A percentile compares a stretch with the other conserved stretches of the same genome.
These are phyloP conservation scores for Sphaeramia orbicularis DNA, from an alignment of 2,797 vertebrate species.

Conservation along the genomic window DNA sequence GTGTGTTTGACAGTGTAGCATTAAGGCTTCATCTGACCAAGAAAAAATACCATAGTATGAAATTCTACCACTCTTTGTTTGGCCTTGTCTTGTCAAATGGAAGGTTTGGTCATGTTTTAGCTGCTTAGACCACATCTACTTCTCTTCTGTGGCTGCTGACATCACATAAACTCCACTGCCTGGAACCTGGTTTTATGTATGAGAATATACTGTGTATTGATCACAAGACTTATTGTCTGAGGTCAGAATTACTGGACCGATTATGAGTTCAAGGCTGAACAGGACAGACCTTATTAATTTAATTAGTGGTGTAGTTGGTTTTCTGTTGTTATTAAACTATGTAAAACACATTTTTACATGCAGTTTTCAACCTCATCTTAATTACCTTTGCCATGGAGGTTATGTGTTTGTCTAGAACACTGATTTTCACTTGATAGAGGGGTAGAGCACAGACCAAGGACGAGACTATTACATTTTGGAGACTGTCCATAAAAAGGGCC, in stretches of 20 bases:
- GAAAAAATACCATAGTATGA: constrained; percentile 51
- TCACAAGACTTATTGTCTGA: constrained; percentile 53
- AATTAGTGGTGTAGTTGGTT: constrained; percentile 10
- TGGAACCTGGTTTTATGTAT: constrained; percentile 48
- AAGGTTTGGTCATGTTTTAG: constrained; percentile 54
- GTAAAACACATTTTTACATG: constrained; percentile 1
- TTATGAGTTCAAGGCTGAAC: constrained; percentile 59
- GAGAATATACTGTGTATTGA: constrained; percentile 43
- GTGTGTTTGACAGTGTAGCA: constrained; percentile 59
- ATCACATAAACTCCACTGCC: constrained; percentile 44
- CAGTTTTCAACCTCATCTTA: neutral
- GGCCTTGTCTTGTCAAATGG: constrained; percentile 76
- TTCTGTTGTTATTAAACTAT: neutral
- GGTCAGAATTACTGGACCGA: constrained; percentile 38
- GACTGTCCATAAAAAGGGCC: too few species aligned
- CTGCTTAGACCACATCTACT: constrained; percentile 61
- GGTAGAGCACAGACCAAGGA: too few species aligned
- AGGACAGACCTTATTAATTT: constrained; percentile 35
- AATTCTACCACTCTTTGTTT: constrained; percentile 66
- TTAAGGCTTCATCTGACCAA: constrained; percentile 64
- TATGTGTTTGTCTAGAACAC: too few species aligned
- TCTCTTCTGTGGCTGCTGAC: constrained; percentile 51
- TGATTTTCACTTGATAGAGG: too few species aligned
- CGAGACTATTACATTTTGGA: too few species aligned
- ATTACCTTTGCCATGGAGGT: too few species aligned